Conservation (phyloP, 2,113 vertebrate species). For the Tauraco erythrolophus region DNA sequence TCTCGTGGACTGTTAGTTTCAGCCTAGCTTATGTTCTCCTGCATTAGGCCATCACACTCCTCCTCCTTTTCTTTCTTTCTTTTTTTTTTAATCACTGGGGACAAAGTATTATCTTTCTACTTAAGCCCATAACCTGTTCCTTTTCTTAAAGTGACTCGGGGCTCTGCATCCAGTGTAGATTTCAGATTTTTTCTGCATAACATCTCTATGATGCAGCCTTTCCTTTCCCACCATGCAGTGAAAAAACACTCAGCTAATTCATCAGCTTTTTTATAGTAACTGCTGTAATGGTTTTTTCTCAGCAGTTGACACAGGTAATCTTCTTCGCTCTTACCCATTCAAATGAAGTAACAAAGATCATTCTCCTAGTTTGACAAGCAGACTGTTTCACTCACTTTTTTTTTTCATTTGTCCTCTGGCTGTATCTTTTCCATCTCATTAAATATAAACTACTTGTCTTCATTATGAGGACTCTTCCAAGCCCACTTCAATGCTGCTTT, state of each 20-base stretch:
- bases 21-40: not conserved
- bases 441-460: slow-evolving; percentile 36
- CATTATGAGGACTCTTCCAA: slow-evolving; percentile 28
- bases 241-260: not conserved
- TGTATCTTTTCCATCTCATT: slow-evolving; percentile 27
- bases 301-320: not conserved
- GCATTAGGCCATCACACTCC: not conserved
- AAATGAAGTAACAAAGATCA: slow-evolving; percentile 23
- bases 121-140: not conserved
- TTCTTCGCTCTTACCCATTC: not conserved
- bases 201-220: not conserved
- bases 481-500: slow-evolving; percentile 17
- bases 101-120: not conserved
- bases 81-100: not conserved
- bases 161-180: not conserved
- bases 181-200: not conserved
- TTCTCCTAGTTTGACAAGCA: not conserved
- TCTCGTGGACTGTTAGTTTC: not conserved
- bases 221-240: not conserved
- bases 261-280: not conserved
- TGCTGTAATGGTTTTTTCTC: not conserved
- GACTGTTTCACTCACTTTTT: not conserved
- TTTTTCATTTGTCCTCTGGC: slow-evolving; percentile 39
- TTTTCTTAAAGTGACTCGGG: not conserved
- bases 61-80: rapidly evolving